Base-by-base conservation (phyloP, 2,797 vertebrate species). In the Danionella dracula region DNA sequence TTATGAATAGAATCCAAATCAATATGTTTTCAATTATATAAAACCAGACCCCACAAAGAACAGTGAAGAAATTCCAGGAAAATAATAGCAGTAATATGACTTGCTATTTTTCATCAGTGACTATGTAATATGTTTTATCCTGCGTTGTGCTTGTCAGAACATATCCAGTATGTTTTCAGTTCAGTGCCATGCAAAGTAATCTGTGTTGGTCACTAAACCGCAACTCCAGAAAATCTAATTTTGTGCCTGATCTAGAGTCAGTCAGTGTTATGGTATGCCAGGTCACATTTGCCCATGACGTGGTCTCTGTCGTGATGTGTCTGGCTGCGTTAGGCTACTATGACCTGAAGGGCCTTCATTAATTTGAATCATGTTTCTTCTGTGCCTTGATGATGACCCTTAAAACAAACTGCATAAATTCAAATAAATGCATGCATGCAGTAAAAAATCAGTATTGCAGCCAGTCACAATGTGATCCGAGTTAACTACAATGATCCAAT, bases 331-430 rank as follows among this genome's bases (percentile, higher is more conserved):
- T 58, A 62, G 13, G 21, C 48, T 23, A 57, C 20, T 45, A 12
- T 35, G 27, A 54, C 56, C 58, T 38, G 34, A 66, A 54, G 61
- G 46, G 49, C 31, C 12, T 40, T 48, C 8, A 56, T 54, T 55
- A 66, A 56, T 67, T 58, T 69, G 53, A 73, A 58, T 69, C 60
- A 37, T 48, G 51, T 61, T 46, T 63, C 71, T 57, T 56, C 44
- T 34, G 41, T 38, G 53, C 60, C 31, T 38, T 12, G 50, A 23
- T 21, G 11, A 60, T 38, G 46, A 13, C 34, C 29, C 40, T 7
- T 11, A 8, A 38, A 41, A 44, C 0, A 32, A 63, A 5, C n/a
- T 32, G 8, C n/a, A 4, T 3, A 44, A 23, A 64, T 37, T 10
- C 31, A 55, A 19, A 56, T 54, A 8, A 32, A 56, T 46, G n/a